Evolutionary conservation across 2,113 vertebrate species (phyloP).

Genomic region (Haliaeetus leucogaster): DNA sequence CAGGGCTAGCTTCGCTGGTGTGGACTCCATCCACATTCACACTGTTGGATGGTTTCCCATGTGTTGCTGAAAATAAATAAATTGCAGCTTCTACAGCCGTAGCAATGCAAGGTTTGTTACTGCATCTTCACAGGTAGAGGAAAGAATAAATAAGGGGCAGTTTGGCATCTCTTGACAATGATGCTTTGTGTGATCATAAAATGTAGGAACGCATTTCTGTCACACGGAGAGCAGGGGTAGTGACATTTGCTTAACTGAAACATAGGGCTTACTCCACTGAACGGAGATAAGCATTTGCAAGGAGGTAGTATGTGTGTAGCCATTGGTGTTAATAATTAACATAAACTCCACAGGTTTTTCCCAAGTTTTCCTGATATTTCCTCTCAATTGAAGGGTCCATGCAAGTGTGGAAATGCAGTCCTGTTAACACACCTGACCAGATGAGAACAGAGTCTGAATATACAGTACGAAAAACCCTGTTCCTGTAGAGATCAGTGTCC

Average conservation of each 20-base stretch:
- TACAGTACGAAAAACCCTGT: background rate
- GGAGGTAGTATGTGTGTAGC: background rate
- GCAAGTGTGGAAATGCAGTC: background rate
- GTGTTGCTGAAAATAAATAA: background rate
- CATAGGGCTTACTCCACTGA: background rate
- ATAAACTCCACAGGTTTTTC: background rate
- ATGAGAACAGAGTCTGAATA: background rate
- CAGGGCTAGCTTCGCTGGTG: rapidly evolving
- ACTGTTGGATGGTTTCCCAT: background rate
- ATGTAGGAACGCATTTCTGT: background rate
- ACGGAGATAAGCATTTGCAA: background rate
- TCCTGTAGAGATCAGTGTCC: background rate
- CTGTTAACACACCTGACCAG: background rate
- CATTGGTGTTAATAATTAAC: background rate
- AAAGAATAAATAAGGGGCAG: background rate
- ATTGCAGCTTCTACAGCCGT: rapidly evolving
- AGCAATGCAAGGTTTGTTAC: background rate
- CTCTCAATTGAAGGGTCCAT: background rate
- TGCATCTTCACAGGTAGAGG: background rate
- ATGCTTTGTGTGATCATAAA: background rate
- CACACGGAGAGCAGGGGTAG: background rate
- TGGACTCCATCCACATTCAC: background rate
- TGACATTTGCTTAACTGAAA: background rate
- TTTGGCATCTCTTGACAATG: background rate
- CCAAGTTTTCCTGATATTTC: background rate